Conservation (phyloP, 2,888 invertebrate genomes). For the Nephrotoma appendiculata region DNA sequence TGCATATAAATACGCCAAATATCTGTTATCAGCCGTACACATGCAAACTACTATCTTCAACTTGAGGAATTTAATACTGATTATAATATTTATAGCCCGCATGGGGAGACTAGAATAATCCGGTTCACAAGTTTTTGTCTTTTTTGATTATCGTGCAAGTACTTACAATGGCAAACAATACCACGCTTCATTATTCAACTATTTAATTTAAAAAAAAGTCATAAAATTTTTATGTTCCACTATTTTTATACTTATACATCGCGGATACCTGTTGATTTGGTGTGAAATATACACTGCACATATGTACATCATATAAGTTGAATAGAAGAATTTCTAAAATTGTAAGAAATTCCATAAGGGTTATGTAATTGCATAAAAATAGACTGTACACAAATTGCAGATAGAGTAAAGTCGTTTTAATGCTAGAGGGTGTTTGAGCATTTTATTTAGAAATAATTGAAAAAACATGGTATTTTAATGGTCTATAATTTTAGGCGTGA, state of each 20-base stretch:
- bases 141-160: background rate
- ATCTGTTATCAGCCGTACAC: background rate
- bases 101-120: background rate
- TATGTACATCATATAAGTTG: background rate
- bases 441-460: background rate
- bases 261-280: background rate
- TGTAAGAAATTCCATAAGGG: background rate
- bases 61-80: background rate
- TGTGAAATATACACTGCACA: background rate
- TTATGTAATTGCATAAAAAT: background rate
- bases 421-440: background rate
- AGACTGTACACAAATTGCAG: background rate
- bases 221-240: background rate
- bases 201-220: background rate
- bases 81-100: background rate
- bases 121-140: background rate
- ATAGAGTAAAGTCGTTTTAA: background rate
- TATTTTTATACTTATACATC: background rate
- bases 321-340: background rate
- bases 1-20: background rate
- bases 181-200: background rate
- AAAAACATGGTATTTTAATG: background rate
- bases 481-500: too few relatives aligned
- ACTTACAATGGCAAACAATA: background rate
- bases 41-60: background rate